Conservation (phyloP, 2,113 vertebrate genomes). For the Gnathonemus longibarbis region DNA sequence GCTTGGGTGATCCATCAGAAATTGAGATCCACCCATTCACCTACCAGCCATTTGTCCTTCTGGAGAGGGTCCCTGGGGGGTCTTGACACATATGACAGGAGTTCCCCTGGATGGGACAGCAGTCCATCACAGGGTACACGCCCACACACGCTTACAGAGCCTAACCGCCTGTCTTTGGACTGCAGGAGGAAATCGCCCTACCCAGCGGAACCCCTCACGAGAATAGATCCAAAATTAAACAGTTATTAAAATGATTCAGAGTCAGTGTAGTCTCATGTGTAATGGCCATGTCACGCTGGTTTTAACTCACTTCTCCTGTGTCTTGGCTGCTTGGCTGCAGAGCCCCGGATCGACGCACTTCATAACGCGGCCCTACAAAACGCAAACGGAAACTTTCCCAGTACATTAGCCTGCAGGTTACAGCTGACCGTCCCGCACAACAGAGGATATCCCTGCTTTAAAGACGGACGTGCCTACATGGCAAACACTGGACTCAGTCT, state of each 20-base stretch:
- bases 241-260: background rate
- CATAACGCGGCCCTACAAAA: background rate
- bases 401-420: background rate
- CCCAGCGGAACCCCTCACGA: background rate
- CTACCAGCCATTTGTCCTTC: background rate
- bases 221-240: background rate
- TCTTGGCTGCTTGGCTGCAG: background rate
- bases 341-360: background rate
- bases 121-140: background rate
- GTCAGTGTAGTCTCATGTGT: background rate
- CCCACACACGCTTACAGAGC: background rate
- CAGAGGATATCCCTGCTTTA: background rate
- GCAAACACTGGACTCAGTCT: background rate
- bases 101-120: background rate
- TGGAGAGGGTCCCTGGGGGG: background rate
- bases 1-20: background rate
- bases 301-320: background rate
- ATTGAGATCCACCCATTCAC: background rate
- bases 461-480: background rate
- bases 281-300: background rate
- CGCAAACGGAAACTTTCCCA: background rate
- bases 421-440: background rate
- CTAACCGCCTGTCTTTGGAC: background rate
- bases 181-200: background rate
- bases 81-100: background rate